Evolutionary conservation across 1,140 invertebrate genomes (phyloP).

Genomic region (Psilanteris sp.): DNA sequence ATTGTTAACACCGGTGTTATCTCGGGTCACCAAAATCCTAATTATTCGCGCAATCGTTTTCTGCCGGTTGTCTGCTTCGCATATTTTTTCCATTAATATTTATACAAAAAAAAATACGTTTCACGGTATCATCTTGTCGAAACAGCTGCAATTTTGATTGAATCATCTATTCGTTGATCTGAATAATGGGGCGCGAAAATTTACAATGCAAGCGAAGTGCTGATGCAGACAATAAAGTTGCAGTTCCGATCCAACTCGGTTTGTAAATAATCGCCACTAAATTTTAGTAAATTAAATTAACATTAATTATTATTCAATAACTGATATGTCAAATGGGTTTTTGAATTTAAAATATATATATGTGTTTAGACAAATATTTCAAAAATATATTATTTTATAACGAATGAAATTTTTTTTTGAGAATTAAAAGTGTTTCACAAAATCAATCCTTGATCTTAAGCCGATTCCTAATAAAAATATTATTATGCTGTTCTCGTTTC

Average conservation of each 20-base stretch:
- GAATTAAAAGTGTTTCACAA: no score
- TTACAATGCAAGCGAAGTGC: conserved; percentile 13
- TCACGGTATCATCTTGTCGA: conserved; percentile 1
- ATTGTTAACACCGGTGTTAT: no score
- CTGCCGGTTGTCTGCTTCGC: background rate
- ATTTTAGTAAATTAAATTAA: background rate
- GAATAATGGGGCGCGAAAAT: conserved; percentile 39
- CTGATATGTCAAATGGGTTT: no score
- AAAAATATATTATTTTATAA: no score
- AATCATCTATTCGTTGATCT: conserved; percentile 17
- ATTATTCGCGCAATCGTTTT: conserved; percentile 43
- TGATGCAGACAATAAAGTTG: conserved; percentile 35
- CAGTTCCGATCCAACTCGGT: conserved; percentile 2
- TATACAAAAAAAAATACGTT: conserved; percentile 3
- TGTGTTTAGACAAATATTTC: no score
- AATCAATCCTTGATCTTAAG: no score
- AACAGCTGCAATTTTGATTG: conserved; percentile 27
- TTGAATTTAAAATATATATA: no score
- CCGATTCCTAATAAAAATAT: no score
- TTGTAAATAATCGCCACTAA: conserved; percentile 6
- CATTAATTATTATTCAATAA: no score
- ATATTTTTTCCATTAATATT: conserved; percentile 14
- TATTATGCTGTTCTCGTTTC: no score
- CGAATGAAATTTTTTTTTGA: no score
- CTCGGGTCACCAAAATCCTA: conserved; percentile 38